Percentiles rank a stretch among this genome's conserved stretches.
phyloP scores from a whole-genome alignment of 2,888 invertebrate species.

The Tipula vernalis region DNA sequence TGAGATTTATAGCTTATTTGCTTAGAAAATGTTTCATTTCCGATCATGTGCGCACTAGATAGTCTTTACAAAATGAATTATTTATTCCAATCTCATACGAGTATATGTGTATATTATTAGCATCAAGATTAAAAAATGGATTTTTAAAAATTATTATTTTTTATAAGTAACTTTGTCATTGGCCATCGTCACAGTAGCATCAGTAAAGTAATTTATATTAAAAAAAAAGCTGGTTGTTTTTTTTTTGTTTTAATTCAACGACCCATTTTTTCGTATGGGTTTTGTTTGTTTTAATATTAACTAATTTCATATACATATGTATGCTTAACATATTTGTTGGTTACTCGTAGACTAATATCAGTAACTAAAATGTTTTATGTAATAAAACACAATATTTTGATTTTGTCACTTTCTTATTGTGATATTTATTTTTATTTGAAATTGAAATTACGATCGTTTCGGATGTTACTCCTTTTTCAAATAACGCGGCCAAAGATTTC shows the following conservation, averaged over 20 bases:
- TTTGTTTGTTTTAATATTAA: background rate
- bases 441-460: too few relatives aligned
- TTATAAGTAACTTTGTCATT: background rate
- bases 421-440: too few relatives aligned
- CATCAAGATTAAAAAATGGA: background rate
- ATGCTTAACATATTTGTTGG: too few relatives aligned
- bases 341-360: too few relatives aligned
- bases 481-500: too few relatives aligned
- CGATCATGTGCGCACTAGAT: background rate
- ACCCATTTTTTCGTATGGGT: background rate
- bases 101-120: background rate
- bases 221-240: background rate
- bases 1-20: too few relatives aligned
- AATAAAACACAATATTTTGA: too few relatives aligned
- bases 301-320: too few relatives aligned
- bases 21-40: background rate
- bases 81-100: background rate
- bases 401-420: too few relatives aligned
- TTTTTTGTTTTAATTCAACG: background rate
- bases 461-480: too few relatives aligned
- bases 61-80: background rate
- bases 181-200: background rate
- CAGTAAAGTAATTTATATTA: background rate
- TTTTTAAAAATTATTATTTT: background rate
- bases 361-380: too few relatives aligned